A percentile compares a stretch with the other conserved stretches of the same genome.
Conservation (phyloP, 2,113 vertebrate species). For the Oreochromis tanganicae region DNA sequence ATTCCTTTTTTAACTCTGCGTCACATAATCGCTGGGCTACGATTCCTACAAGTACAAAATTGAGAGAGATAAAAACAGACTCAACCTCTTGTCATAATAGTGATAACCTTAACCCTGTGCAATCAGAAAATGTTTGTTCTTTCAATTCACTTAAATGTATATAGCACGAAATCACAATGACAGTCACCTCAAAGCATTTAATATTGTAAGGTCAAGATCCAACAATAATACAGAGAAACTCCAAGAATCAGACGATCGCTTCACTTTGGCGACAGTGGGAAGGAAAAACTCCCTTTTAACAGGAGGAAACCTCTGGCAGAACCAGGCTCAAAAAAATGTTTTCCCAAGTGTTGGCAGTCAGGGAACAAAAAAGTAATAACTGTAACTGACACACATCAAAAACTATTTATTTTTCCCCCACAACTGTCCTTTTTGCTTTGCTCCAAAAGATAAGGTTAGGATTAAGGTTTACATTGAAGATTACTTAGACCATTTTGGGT, state of each 20-base stretch:
- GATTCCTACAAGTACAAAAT: slow-evolving; percentile 70
- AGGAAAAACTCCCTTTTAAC: background rate
- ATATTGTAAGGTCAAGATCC: background rate
- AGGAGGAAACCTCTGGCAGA: background rate
- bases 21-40: slow-evolving; percentile 86
- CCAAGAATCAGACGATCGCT: background rate
- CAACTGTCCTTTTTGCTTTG: background rate
- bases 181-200: background rate
- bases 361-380: background rate
- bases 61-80: background rate
- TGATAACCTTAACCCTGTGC: background rate
- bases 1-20: slow-evolving; percentile 87
- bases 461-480: background rate
- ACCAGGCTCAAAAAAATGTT: background rate
- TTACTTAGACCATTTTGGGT: background rate
- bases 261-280: background rate
- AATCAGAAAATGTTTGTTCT: background rate
- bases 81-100: background rate
- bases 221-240: background rate
- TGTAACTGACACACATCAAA: background rate
- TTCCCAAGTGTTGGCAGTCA: background rate
- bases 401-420: background rate
- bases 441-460: background rate
- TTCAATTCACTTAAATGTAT: background rate
- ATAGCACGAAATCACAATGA: background rate